Conservation (phyloP, 2,888 invertebrate species). For the Tetranychus piercei region DNA sequence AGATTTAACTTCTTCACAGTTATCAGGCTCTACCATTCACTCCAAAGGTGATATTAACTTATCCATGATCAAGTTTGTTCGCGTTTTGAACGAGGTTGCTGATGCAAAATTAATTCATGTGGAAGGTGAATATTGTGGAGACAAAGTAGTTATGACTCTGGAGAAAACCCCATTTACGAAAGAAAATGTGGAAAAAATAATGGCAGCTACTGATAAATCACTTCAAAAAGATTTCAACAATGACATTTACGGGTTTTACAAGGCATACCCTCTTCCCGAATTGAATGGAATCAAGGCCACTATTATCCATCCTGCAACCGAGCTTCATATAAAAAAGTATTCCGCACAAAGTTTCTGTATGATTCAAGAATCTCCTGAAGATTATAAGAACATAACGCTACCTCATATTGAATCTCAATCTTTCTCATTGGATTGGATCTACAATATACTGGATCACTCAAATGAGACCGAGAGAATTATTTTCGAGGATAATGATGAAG, state of each 20-base stretch:
- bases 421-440: constrained; percentile 72
- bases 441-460: constrained; percentile 81
- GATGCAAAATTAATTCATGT: constrained; percentile 1
- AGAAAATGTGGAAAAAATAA: constrained; percentile 32
- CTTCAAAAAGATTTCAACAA: constrained; percentile 47
- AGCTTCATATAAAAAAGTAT: constrained; percentile 76
- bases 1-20: constrained; percentile 7
- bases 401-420: constrained; percentile 53
- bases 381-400: constrained; percentile 58
- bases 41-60: neutral
- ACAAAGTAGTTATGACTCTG: constrained; percentile 48
- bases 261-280: constrained; percentile 43
- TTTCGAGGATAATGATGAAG: constrained; percentile 55
- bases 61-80: constrained; percentile 8
- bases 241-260: constrained; percentile 66
- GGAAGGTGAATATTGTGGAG: constrained; percentile 16
- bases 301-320: constrained; percentile 78
- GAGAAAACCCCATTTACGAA: constrained; percentile 63
- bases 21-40: neutral
- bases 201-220: constrained; percentile 14
- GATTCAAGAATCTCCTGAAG: constrained; percentile 60
- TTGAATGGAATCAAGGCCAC: constrained; percentile 55
- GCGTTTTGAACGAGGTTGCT: neutral
- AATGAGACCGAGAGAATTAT: constrained; percentile 71
- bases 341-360: constrained; percentile 51